Percentiles rank a stretch among this genome's conserved stretches.
Conservation (phyloP, 2,888 invertebrate species). For the Heliconius ethilla region DNA sequence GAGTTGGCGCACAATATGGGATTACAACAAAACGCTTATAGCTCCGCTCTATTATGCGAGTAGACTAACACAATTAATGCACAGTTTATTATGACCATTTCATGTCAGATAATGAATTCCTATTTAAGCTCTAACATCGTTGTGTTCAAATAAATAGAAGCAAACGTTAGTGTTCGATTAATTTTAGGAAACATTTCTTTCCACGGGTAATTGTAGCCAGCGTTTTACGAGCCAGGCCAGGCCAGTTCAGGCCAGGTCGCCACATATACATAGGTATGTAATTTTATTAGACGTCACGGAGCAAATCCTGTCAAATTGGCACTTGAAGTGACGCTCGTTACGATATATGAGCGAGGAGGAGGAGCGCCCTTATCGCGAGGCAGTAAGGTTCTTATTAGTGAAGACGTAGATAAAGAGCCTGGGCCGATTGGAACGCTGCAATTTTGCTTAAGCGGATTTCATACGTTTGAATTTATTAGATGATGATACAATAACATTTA, state of each 20-base stretch:
- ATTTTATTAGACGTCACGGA: conserved; percentile 12
- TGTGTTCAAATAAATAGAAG: neutral
- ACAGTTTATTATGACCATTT: conserved; percentile 23
- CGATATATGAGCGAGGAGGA: neutral
- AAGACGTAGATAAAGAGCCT: neutral
- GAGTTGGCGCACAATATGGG: conserved; percentile 52
- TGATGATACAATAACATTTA: neutral
- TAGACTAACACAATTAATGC: conserved; percentile 23
- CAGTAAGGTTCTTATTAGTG: neutral
- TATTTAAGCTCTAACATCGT: neutral
- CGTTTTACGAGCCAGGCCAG: too few relatives aligned
- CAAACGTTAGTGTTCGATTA: neutral
- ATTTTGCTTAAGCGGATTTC: conserved; percentile 25
- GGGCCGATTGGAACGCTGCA: conserved; percentile 2
- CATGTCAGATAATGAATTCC: conserved; percentile 1
- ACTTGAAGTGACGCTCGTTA: conserved; percentile 45
- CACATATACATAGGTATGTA: neutral
- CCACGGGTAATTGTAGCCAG: neutral
- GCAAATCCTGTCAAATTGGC: conserved; percentile 50
- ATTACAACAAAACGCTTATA: conserved; percentile 44
- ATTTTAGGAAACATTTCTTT: neutral
- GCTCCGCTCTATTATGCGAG: neutral
- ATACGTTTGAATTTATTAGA: conserved; percentile 18
- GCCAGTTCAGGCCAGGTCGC: neutral
- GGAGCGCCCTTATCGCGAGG: conserved; percentile 6